Conservation (phyloP, 2,113 vertebrate genomes). For the Malurus melanocephalus region DNA sequence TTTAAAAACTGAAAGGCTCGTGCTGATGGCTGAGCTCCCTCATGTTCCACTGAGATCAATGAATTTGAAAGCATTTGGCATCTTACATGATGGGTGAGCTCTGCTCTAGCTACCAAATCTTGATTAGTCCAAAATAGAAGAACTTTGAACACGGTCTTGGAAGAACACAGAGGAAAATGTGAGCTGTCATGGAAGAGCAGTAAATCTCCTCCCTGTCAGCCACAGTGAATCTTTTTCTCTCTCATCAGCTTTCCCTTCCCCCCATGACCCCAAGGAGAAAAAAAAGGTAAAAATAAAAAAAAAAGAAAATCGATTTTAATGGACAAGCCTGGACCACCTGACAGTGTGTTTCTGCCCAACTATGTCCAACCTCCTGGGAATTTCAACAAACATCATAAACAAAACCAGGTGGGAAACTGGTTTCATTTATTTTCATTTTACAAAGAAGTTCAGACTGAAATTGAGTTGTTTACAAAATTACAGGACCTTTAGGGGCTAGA, state of each 20-base stretch:
- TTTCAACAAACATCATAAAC: constrained; percentile 41
- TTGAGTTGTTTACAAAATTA: constrained; percentile 48
- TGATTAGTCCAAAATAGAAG: constrained; percentile 28
- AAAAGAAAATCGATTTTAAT: neutral
- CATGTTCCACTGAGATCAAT: constrained; percentile 44
- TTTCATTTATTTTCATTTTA: constrained; percentile 57
- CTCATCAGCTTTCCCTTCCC: neutral
- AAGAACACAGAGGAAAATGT: constrained; percentile 22
- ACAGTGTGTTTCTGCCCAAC: neutral
- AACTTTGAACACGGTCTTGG: constrained; percentile 20
- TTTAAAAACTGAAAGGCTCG: constrained; percentile 7
- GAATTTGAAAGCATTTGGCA: constrained; percentile 50
- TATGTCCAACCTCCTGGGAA: neutral
- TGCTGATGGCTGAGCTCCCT: constrained; percentile 35
- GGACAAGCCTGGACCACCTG: neutral
- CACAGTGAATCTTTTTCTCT: neutral
- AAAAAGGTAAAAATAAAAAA: neutral
- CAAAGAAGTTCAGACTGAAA: constrained; percentile 30
- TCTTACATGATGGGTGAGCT: constrained; percentile 11
- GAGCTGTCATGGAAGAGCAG: constrained; percentile 11
- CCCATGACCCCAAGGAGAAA: neutral
- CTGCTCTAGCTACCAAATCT: constrained; percentile 48
- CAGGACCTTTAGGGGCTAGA: constrained; percentile 16
- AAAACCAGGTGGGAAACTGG: constrained; percentile 47
- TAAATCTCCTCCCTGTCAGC: constrained; percentile 11